Percentiles rank a stretch among this genome's conserved stretches.
phyloP scores from a whole-genome alignment of 2,888 invertebrate species.

The Plusia festucae region DNA sequence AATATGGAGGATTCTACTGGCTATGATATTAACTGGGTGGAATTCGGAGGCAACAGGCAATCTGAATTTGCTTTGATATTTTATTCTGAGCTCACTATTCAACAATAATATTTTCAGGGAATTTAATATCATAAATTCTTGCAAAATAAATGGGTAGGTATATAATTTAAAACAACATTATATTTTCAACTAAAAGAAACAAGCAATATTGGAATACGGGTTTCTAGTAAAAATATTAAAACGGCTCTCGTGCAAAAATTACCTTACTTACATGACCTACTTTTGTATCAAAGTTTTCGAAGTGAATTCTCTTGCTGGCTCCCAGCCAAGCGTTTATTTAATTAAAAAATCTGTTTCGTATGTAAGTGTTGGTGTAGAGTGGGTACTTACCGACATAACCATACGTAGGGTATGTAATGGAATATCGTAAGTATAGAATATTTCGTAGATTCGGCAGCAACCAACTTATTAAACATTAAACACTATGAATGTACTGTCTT shows the following conservation, averaged over 20 bases:
- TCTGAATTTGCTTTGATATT: conserved; percentile 15
- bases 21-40: conserved; percentile 32
- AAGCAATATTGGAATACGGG: conserved; percentile 42
- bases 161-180: conserved; percentile 4
- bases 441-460: conserved; percentile 14
- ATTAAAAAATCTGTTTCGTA: conserved; percentile 58
- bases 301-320: conserved; percentile 52
- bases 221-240: conserved; percentile 46
- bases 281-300: conserved; percentile 55
- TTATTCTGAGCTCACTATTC: not conserved
- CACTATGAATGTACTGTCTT: too few relatives aligned
- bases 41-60: conserved; percentile 27
- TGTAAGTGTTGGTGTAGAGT: conserved; percentile 45
- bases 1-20: conserved; percentile 37
- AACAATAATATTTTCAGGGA: not conserved
- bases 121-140: conserved; percentile 4
- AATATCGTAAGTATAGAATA: conserved; percentile 14
- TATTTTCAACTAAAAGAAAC: conserved; percentile 23
- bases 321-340: conserved; percentile 58
- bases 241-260: conserved; percentile 49
- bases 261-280: conserved; percentile 58
- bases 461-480: conserved; percentile 6
- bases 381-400: conserved; percentile 11
- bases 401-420: too few relatives aligned
- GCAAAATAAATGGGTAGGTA: not conserved